A percentile compares a stretch with the other conserved stretches of the same genome.
phyloP scores from a whole-genome alignment of 2,113 vertebrate genomes.

The Indri indri region DNA sequence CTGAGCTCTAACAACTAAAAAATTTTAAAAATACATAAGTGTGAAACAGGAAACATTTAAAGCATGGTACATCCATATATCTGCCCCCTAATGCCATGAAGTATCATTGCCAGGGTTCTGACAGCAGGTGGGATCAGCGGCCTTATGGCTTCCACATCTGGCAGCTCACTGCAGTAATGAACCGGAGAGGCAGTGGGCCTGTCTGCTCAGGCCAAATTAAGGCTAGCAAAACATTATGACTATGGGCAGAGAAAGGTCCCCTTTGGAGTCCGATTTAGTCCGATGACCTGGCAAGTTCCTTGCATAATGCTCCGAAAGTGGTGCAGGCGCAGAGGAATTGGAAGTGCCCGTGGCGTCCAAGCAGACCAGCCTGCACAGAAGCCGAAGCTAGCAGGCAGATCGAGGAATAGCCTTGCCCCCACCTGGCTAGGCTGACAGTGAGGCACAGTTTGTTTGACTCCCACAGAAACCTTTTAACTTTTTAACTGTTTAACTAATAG shows the following conservation, averaged over 20 bases:
- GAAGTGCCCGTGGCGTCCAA: no score
- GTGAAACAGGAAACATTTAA: neutral
- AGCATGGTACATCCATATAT: neutral
- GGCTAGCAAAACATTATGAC: neutral
- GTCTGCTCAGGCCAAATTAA: neutral
- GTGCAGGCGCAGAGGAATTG: neutral
- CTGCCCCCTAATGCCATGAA: neutral
- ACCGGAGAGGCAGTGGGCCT: neutral
- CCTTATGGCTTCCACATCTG: neutral
- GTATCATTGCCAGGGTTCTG: neutral
- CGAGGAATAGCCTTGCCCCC: neutral
- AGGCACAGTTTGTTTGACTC: neutral
- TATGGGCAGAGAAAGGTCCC: neutral
- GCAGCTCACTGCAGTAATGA: neutral
- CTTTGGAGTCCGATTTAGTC: neutral
- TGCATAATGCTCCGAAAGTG: neutral
- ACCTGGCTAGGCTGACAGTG: neutral
- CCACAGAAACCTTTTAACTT: neutral
- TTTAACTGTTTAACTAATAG: neutral
- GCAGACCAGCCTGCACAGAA: neutral
- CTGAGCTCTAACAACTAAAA: slow-evolving; percentile 52
- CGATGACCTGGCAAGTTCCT: neutral
- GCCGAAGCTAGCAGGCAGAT: neutral
- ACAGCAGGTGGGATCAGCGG: neutral
- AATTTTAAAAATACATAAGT: neutral